Base-by-base conservation (phyloP, 2,797 vertebrate species). In the Sandelia bainsii region DNA sequence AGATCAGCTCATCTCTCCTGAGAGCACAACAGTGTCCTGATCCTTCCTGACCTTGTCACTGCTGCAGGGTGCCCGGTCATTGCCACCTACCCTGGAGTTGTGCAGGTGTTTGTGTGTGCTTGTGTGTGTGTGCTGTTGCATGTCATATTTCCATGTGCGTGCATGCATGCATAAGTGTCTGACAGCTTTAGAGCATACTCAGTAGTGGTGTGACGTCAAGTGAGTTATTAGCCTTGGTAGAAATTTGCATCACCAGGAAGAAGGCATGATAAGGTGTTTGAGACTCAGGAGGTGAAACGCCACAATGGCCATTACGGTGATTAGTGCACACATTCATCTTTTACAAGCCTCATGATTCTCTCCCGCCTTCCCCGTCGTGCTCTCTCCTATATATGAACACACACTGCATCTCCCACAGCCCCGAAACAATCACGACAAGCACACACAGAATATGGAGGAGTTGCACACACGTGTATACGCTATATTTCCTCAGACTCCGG, bases 1-100 rank as follows among this genome's bases (percentile, higher is more conserved):
- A 82, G 85, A 84, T 89, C 80, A 89, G 85, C 88, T 69, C 63
- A 8, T 74, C 74, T 84, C 79, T 85, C 78, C 77, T 52, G 79
- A 81, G 79, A 85, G 42, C 76, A 49, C 69, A 80, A 84, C 79
- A 61, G 72, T 70, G 85, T 78, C 86, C 87, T 84, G 85, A 86
- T 83, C 87, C 66, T 53, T 61, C 75, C 57, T 84, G 89, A 92
- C 91, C 91, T 91, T 91, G 87, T 83, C 82, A 69, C 45, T 83
- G 74, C 87, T 67, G 83, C 83, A 84, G 70, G 85, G 79, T 53
- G 73, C 75, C 71, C 57, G 80, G 91, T 91, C 92, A 85, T 25
- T 81, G 86, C 91, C 81, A 81, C 80, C 67, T 89, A 77, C 82
- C 74, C 50, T 23, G 17, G 52, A 69, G 67, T 61, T 13, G 46